These are phyloP conservation scores for Plectrocnemia conspersa DNA, from an alignment of 1,140 invertebrate species.

Conservation along the genomic window DNA sequence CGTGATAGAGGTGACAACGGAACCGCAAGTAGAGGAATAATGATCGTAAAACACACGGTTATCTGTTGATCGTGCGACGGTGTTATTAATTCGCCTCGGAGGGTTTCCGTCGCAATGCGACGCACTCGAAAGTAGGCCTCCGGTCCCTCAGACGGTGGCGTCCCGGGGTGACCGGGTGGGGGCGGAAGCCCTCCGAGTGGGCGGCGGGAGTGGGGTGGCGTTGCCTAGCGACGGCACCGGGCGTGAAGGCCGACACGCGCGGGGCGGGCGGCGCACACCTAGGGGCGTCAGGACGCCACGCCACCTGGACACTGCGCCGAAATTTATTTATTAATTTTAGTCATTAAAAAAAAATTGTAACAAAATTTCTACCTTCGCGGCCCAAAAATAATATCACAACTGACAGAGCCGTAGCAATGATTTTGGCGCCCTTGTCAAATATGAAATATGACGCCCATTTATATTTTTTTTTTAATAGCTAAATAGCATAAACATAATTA, in stretches of 20 bases:
- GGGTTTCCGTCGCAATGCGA: constrained; percentile 20
- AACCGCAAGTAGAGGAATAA: too few relatives aligned
- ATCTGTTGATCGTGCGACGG: too few relatives aligned
- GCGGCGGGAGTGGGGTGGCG: constrained; percentile 51
- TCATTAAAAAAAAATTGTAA: neutral
- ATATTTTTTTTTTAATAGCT: too few relatives aligned
- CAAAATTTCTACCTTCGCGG: neutral
- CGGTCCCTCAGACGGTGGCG: constrained; percentile 7
- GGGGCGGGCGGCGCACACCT: constrained; percentile 58
- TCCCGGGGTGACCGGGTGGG: constrained; percentile 37
- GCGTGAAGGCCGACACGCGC: constrained; percentile 54
- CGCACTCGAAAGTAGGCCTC: constrained; percentile 16
- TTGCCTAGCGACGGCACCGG: constrained; percentile 54
- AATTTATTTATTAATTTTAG: neutral
- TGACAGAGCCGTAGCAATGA: too few relatives aligned
- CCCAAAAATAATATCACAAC: neutral
- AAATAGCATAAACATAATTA: too few relatives aligned
- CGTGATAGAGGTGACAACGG: too few relatives aligned
- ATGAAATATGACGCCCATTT: too few relatives aligned
- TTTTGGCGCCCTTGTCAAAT: too few relatives aligned
- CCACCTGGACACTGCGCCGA: constrained; percentile 28
- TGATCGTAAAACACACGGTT: too few relatives aligned
- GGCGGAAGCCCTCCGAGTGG: constrained; percentile 38
- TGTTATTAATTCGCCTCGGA: too few relatives aligned
- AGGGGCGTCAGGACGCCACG: constrained; percentile 36